Conservation (phyloP, 2,113 vertebrate genomes). For the Oncorhynchus clarkii region DNA sequence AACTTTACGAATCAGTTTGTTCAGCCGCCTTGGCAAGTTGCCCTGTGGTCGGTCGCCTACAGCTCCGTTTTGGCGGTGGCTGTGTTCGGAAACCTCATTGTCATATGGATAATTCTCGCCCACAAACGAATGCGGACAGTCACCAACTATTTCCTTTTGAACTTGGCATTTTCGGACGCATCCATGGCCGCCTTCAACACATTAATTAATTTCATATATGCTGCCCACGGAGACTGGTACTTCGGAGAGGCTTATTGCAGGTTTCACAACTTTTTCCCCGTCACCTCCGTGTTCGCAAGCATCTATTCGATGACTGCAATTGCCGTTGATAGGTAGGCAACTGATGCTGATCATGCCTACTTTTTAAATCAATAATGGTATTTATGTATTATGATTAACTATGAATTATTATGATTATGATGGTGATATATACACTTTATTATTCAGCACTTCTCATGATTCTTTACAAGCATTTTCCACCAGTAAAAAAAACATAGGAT, state of each 20-base stretch:
- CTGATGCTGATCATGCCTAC: neutral
- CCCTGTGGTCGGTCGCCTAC: constrained; percentile 92
- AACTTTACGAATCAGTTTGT: constrained; percentile 88
- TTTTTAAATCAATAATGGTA: neutral
- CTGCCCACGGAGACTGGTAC: constrained; percentile 92
- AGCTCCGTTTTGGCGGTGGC: constrained; percentile 87
- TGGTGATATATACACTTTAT: neutral
- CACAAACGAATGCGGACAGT: constrained; percentile 97
- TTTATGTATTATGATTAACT: neutral
- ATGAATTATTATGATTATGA: neutral
- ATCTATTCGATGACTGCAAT: constrained; percentile 99
- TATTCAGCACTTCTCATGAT: neutral
- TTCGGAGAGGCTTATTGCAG: constrained; percentile 93
- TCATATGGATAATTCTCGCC: constrained; percentile 97
- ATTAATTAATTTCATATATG: constrained; percentile 93
- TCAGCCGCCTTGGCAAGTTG: constrained; percentile 92
- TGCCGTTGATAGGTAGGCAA: constrained; percentile 90
- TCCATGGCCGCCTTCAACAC: constrained; percentile 96
- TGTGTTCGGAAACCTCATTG: constrained; percentile 90
- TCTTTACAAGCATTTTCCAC: neutral
- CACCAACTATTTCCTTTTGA: constrained; percentile 94
- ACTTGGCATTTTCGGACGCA: constrained; percentile 93
- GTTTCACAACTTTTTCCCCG: constrained; percentile 99
- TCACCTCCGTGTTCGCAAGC: constrained; percentile 94
- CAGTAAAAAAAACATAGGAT: no score